Conservation (phyloP, 2,113 vertebrate species). For the Columba livia region DNA sequence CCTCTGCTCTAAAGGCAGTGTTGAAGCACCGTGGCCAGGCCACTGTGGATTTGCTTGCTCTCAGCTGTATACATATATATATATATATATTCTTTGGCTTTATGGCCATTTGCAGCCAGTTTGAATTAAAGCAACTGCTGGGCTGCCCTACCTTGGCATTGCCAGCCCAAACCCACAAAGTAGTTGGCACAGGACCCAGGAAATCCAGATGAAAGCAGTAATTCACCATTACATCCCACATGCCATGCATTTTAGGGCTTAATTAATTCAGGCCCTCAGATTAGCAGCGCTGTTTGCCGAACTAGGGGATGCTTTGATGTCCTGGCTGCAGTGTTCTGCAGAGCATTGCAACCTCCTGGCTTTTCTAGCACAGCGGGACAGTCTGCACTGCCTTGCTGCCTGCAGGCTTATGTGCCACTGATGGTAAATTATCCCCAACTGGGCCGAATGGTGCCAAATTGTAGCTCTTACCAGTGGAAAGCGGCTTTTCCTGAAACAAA, state of each 20-base stretch:
- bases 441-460: not conserved
- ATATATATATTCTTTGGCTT: not conserved
- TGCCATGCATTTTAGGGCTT: not conserved
- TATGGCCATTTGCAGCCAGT: not conserved
- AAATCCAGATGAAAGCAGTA: not conserved
- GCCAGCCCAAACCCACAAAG: not conserved
- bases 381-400: not conserved
- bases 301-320: not conserved
- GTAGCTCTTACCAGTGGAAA: not conserved
- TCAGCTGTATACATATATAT: not conserved
- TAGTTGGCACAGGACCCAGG: not conserved
- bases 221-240: not conserved
- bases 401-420: not conserved
- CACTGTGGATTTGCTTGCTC: not conserved
- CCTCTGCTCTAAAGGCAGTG: not conserved
- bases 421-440: not conserved
- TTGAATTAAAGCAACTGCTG: not conserved
- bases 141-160: not conserved
- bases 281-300: fast-evolving
- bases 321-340: not conserved
- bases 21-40: not conserved
- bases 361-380: not conserved
- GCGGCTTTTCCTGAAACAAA: not conserved
- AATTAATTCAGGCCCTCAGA: not conserved
- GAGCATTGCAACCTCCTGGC: not conserved